Evolutionary conservation across 1,140 invertebrate genomes (phyloP), one percentile per base, ranked within the genome.

Genomic region (Oryctes rhinoceros): DNA sequence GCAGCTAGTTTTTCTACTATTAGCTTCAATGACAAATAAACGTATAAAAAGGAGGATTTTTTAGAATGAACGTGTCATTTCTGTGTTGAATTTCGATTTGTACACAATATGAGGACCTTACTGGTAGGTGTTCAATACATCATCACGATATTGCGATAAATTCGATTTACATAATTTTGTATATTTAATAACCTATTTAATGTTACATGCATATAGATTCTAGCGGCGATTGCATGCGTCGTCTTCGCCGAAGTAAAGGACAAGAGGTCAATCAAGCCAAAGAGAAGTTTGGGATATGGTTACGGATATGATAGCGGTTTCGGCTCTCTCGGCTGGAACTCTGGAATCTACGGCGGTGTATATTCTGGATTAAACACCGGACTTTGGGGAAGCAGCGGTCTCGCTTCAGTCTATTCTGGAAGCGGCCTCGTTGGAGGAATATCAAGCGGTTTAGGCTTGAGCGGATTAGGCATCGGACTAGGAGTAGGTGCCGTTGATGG

Each of bases 1-100:
- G 7, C 20, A 4, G 20, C 65, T 71, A 71, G 30, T 71, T 71
- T 71, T 71, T 71, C 65, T 71, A 35, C 65, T 71, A 9, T 10
- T 15, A 71, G 20, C 65, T 71, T 71, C 65, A 71, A 71, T 71
- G 65, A 71, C 65, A 71, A 71, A 71, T 71, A 71, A 71, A 71
- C 65, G 65, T 71, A 71, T 71, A 71, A 71, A 71, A 71, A 71
- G 65, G 65, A 71, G 65, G 65, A 71, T 71, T 71, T 71, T 71
- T 71, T 71, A 71, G 65, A 71, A 71, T 71, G 65, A 71, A 71
- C 65, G 65, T 71, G 65, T 71, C 65, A 71, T 71, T 71, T 71
- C 65, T 71, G 65, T 71, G 65, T 71, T 71, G 65, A 71, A 71
- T 71, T 71, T 71, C 65, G 65, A 71, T 71, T 71, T 71, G 65